Evolutionary conservation across 2,113 vertebrate species (phyloP), one percentile per base, ranked within the genome.

Genomic region (Abramis brama): DNA sequence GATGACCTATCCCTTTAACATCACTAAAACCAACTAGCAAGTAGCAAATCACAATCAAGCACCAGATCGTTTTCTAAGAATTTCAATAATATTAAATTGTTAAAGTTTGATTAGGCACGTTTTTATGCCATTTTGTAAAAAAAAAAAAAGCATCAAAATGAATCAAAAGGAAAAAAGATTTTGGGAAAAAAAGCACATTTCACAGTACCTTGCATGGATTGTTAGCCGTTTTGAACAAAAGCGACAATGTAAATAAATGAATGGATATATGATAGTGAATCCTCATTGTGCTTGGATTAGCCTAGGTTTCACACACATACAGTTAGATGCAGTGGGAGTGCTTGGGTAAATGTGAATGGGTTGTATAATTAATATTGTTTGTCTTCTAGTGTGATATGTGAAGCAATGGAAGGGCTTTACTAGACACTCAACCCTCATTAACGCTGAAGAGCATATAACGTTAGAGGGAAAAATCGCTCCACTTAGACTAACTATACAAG

Each of bases 311-410:
- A 39, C 47, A 23, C 23, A 62, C 66, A 84, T 77, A 19, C 66
- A 17, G 15, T 70, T 71, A 71, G 59, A 62, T 71, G 77, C 66
- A 25, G 25, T 86, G 43, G 57, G 66, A 86, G 73, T 77, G 81
- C 71, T 81, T 75, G 77, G 52, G 62, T 27, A 66, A 80, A n/a
- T 84, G 36, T 30, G 39, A 36, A 36, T 85, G 10, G 36, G 50
- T 25, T 70, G 45, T 78, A 77, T 87, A 87, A 87, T 86, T 80
- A 86, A 86, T 82, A 83, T 36, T 85, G 71, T 86, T 84, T 71
- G 85, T 87, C 59, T 81, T 84, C 79, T 33, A 21, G 73, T 73
- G 17, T 76, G 79, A 86, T 74, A 62, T 52, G 70, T 36, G 59
- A 66, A 39, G 17, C 60, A 52, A 83, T 50, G 45, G 45, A 82